Evolutionary conservation across 2,888 invertebrate species (phyloP), one percentile per base, ranked within the genome.

Genomic region (Hemistola chrysoprasaria): DNA sequence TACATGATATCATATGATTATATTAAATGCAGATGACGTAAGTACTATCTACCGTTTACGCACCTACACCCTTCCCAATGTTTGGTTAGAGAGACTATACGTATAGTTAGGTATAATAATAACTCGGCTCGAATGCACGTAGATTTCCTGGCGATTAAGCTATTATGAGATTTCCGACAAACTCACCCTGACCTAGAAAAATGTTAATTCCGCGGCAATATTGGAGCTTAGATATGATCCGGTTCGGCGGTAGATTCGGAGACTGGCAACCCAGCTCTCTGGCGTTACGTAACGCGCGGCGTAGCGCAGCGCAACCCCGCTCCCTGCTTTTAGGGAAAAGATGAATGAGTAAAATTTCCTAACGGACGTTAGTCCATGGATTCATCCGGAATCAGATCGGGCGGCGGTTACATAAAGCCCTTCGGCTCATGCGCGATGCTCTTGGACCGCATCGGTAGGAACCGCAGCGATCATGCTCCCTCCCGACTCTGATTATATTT

Each of bases 311-410:
- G 69, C 74, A 58, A 54, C 80, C 82, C 83, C 78, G 50, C 81
- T 46, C 83, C 81, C 81, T 83, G 67, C 77, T 71, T 78, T 83
- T 77, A 73, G 77, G 81, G 80, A 83, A 87, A 86, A 84, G 85
- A 87, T 86, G 86, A 87, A 86, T 87, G 86, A 80, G 80, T 59
- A 79, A 87, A 86, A 78, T 87, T 87, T 83, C 78, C 79, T 77
- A 78, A 78, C 79, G 78, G 80, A 80, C 82, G 72, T 66, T 73
- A 76, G 76, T 69, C 80, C 82, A 80, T 78, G 78, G 81, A 79
- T 81, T 76, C 69, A 65, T 65, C 71, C 53, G 69, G 33, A 62
- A 76, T 78, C 58, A 58, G 72, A 71, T 75, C 71, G 65, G 66
- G 67, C 71, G 66, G 71, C 65, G 68, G 78, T 82, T 85, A 83